phyloP scores from a whole-genome alignment of 2,888 invertebrate genomes.

The Thera obeliscata region DNA sequence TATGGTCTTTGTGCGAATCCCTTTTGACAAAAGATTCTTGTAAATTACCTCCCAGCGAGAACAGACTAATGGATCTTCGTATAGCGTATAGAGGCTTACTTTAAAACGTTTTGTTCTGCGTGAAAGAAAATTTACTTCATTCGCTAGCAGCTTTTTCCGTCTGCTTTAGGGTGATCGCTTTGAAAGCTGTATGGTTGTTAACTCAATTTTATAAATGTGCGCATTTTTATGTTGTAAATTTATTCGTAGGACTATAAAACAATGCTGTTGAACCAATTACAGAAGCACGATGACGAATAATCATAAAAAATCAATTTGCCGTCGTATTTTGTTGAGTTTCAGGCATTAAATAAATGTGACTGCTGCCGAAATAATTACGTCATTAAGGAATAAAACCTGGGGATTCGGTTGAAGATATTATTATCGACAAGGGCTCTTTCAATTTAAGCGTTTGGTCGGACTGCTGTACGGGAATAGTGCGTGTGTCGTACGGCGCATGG shows the following conservation, averaged over 20 bases:
- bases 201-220: slow-evolving; percentile 43
- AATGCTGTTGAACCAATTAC: slow-evolving; percentile 43
- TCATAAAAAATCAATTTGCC: slow-evolving; percentile 41
- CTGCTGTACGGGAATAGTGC: too few relatives aligned
- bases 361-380: slow-evolving; percentile 36
- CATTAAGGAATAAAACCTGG: slow-evolving; percentile 35
- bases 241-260: slow-evolving; percentile 46
- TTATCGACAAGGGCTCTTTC: too few relatives aligned
- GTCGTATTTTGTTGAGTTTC: slow-evolving; percentile 35
- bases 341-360: slow-evolving; percentile 37
- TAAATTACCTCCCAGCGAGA: slow-evolving; percentile 73
- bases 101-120: slow-evolving; percentile 77
- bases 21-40: slow-evolving; percentile 74
- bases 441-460: too few relatives aligned
- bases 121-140: slow-evolving; percentile 73
- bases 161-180: slow-evolving; percentile 71
- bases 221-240: slow-evolving; percentile 37
- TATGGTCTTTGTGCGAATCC: slow-evolving; percentile 64
- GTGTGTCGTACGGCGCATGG: too few relatives aligned
- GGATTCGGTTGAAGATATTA: slow-evolving; percentile 13
- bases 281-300: slow-evolving; percentile 17
- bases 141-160: slow-evolving; percentile 64
- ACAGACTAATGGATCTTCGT: slow-evolving; percentile 78
- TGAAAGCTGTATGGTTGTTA: slow-evolving; percentile 61
- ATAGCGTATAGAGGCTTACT: slow-evolving; percentile 75